These are phyloP conservation scores for Aeoliscus strigatus DNA, from an alignment of 2,797 vertebrate species.

Conservation along the genomic window DNA sequence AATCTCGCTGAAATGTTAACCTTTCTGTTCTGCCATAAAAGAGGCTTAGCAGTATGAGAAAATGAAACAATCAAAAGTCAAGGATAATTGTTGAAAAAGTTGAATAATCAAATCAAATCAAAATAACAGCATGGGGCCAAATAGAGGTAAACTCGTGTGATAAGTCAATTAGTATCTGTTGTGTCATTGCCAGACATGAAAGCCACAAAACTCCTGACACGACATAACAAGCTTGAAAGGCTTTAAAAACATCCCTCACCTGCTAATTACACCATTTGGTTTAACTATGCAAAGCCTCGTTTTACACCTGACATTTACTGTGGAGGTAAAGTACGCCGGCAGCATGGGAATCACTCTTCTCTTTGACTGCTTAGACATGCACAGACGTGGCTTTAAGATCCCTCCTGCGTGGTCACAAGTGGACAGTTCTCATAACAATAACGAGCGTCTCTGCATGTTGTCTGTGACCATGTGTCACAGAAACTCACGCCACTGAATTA, in stretches of 20 bases:
- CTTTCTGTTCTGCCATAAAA: slow-evolving; percentile 51
- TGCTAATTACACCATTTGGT: slow-evolving; percentile 32
- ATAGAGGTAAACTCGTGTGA: slow-evolving; percentile 57
- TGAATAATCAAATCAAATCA: slow-evolving; percentile 49
- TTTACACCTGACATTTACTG: slow-evolving; percentile 57
- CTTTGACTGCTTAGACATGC: slow-evolving; percentile 13
- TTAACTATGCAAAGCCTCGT: slow-evolving; percentile 46
- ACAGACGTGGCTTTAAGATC: no score
- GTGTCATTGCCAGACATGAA: slow-evolving; percentile 55
- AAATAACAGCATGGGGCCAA: slow-evolving; percentile 48
- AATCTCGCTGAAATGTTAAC: slow-evolving; percentile 62
- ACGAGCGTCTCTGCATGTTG: no score
- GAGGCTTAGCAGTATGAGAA: slow-evolving; percentile 37
- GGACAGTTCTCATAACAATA: no score
- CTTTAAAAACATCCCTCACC: slow-evolving; percentile 25
- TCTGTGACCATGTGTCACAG: no score
- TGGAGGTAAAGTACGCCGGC: slow-evolving; percentile 23
- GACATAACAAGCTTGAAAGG: slow-evolving; percentile 47
- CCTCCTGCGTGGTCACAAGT: no score
- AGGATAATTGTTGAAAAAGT: no score
- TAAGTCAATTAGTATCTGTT: slow-evolving; percentile 30
- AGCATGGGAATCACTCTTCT: slow-evolving; percentile 35
- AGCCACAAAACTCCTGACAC: slow-evolving; percentile 53
- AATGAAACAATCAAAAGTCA: no score
- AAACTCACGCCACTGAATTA: no score